These are phyloP conservation scores for Myodes glareolus DNA, from an alignment of 2,113 vertebrate genomes.

Conservation along the genomic window DNA sequence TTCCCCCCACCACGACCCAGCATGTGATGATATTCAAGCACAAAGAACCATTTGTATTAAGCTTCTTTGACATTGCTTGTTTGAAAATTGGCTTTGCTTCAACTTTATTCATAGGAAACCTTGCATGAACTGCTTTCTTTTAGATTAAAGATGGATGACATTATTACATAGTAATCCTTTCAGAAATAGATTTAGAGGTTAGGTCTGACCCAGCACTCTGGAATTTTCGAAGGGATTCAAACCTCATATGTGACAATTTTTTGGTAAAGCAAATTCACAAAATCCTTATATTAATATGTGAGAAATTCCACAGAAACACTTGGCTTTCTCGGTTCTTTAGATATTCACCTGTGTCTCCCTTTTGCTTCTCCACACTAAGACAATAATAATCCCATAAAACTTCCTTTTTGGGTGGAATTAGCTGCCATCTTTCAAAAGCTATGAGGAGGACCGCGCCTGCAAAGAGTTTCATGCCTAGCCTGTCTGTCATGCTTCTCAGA, in stretches of 20 bases:
- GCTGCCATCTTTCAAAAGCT: slow-evolving; percentile 52
- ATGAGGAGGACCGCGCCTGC: slow-evolving; percentile 50
- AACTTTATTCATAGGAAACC: slow-evolving; percentile 48
- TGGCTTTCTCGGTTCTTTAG: background rate
- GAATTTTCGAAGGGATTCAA: slow-evolving; percentile 14
- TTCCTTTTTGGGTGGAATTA: background rate
- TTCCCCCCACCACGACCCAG: background rate
- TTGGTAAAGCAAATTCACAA: slow-evolving; percentile 41
- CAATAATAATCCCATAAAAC: slow-evolving; percentile 18
- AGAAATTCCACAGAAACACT: slow-evolving; percentile 44
- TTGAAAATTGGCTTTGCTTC: slow-evolving; percentile 41
- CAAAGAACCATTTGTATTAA: background rate
- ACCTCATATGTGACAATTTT: background rate
- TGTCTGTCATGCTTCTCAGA: slow-evolving; percentile 73
- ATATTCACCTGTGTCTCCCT: background rate
- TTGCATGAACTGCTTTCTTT: slow-evolving; percentile 29
- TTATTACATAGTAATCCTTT: slow-evolving; percentile 40
- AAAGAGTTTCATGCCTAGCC: slow-evolving; percentile 61
- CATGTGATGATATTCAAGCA: background rate
- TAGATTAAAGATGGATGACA: slow-evolving; percentile 7
- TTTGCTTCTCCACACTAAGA: background rate
- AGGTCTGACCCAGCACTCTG: background rate
- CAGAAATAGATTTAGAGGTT: background rate
- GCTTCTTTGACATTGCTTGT: slow-evolving; percentile 14
- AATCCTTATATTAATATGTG: background rate